Evolutionary conservation across 2,797 vertebrate species (phyloP).

Genomic region (Spatula versicolor): DNA sequence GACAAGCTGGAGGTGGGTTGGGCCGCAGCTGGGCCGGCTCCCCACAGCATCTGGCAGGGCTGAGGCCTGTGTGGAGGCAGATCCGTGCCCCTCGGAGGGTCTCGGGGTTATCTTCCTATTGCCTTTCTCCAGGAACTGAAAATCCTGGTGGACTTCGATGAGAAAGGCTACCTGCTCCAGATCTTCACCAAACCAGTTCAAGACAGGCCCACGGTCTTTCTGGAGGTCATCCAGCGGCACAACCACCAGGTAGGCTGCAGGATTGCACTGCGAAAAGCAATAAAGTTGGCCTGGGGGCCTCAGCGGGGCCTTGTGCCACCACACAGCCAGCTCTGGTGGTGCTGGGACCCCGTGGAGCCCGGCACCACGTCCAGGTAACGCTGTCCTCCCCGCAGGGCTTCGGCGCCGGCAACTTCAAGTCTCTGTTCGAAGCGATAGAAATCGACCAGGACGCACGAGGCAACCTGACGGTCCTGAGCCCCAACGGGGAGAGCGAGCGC

Average conservation of each 20-base stretch:
- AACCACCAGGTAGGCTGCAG: constrained; percentile 90
- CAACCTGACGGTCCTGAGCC: constrained; percentile 88
- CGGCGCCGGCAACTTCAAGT: constrained; percentile 96
- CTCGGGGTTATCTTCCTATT: rapidly evolving
- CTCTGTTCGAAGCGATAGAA: constrained; percentile 95
- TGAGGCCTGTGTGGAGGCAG: background rate
- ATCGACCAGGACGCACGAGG: constrained; percentile 89
- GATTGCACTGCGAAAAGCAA: background rate
- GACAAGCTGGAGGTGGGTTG: constrained; percentile 85
- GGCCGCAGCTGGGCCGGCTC: rapidly evolving
- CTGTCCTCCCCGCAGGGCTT: constrained; percentile 82
- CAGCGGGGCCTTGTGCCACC: rapidly evolving
- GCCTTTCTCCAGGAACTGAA: constrained; percentile 83
- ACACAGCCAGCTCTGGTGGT: background rate
- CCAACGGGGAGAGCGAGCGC: constrained; percentile 77
- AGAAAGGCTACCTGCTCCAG: constrained; percentile 95
- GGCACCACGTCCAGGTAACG: background rate
- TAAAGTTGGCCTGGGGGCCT: background rate
- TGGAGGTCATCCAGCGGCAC: constrained; percentile 95
- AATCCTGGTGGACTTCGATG: constrained; percentile 95
- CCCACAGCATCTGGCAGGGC: background rate
- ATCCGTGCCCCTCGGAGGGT: background rate
- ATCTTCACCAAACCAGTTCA: constrained; percentile 98
- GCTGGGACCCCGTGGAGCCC: too few relatives aligned
- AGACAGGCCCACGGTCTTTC: constrained; percentile 94